A percentile compares a stretch with the other conserved stretches of the same genome.
Evolutionary conservation across 2,797 vertebrate species (phyloP).

Genomic region (Thripadectes ignobilis): DNA sequence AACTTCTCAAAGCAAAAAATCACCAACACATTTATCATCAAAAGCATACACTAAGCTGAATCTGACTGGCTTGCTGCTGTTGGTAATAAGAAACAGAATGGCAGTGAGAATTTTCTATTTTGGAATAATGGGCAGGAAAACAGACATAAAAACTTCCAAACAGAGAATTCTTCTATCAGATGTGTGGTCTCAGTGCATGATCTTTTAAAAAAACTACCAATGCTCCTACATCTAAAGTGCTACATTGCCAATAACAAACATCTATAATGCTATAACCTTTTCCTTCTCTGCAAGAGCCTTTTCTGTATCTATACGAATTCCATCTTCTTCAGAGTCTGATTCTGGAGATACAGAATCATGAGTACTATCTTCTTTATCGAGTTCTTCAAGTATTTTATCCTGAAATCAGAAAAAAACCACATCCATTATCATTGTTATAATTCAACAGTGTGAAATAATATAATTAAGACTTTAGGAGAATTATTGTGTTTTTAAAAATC

Average conservation of each 20-base stretch:
- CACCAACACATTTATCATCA: background rate
- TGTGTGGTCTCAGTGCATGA: background rate
- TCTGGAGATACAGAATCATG: slow-evolving; percentile 86
- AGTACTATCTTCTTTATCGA: slow-evolving; percentile 89
- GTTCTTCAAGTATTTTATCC: slow-evolving; percentile 89
- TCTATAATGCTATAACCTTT: slow-evolving; percentile 73
- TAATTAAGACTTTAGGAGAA: background rate
- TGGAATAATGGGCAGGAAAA: background rate
- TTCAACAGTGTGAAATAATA: background rate
- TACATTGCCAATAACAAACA: background rate
- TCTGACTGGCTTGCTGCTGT: background rate
- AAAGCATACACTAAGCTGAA: background rate
- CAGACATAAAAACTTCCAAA: background rate
- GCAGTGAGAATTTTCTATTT: background rate
- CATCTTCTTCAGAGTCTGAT: slow-evolving; percentile 89
- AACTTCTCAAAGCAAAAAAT: background rate
- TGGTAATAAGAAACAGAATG: background rate
- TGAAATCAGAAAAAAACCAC: slow-evolving; percentile 55
- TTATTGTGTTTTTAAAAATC: background rate
- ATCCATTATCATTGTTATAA: background rate
- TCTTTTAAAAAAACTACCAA: background rate
- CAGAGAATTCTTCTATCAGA: background rate
- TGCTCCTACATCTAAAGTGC: background rate
- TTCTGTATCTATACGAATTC: slow-evolving; percentile 79
- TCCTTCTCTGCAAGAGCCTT: slow-evolving; percentile 87